Percentiles rank a stretch among this genome's conserved stretches.
phyloP scores from a whole-genome alignment of 1,140 invertebrate genomes.

The Cyphomyrmex costatus region DNA sequence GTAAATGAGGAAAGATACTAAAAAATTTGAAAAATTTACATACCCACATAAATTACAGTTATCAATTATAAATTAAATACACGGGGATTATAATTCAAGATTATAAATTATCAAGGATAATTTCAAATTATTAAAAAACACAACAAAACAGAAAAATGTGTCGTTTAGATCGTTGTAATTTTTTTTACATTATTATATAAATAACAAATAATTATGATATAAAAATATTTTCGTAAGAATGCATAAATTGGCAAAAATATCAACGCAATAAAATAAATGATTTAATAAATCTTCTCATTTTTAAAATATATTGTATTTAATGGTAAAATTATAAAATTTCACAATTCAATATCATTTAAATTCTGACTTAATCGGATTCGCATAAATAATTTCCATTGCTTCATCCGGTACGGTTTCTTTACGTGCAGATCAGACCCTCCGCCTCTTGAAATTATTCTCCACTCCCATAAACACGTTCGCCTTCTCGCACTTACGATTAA shows the following conservation, averaged over 20 bases:
- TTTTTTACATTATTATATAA: neutral
- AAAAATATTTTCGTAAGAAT: neutral
- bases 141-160: neutral
- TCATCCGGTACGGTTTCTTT: slow-evolving; percentile 17
- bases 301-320: neutral
- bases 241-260: neutral
- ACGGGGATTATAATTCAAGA: neutral
- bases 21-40: neutral
- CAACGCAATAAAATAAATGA: neutral
- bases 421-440: slow-evolving; percentile 31
- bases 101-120: neutral
- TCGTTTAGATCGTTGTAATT: neutral
- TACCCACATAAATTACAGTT: neutral
- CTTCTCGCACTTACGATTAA: slow-evolving; percentile 67
- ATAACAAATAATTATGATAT: neutral
- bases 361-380: neutral
- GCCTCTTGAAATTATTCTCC: slow-evolving; percentile 66
- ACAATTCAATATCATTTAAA: neutral
- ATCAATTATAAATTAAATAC: neutral
- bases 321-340: neutral
- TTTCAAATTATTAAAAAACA: neutral
- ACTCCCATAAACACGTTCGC: slow-evolving; percentile 61
- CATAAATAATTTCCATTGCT: slow-evolving; percentile 12
- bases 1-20: neutral
- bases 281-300: neutral